Evolutionary conservation across 2,888 invertebrate genomes (phyloP).

Genomic region (Drosophila nr. perissopoda): DNA sequence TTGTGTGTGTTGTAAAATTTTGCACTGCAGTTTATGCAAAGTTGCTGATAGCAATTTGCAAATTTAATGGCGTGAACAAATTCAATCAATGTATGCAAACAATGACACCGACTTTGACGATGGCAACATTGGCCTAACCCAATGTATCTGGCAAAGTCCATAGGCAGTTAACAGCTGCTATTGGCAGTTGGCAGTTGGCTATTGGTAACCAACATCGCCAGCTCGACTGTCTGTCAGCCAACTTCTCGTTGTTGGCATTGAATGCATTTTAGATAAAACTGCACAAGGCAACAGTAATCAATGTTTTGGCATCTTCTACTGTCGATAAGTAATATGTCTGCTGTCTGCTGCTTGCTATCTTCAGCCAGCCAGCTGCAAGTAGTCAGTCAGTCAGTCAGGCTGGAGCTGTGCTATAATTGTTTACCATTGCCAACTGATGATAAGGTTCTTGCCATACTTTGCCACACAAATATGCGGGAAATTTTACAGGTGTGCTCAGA

Average conservation of each 20-base stretch:
- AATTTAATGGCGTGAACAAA: constrained; percentile 85
- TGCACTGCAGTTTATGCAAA: constrained; percentile 82
- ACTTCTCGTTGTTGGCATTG: constrained; percentile 30
- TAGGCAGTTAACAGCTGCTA: constrained; percentile 21
- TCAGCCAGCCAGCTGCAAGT: constrained; percentile 49
- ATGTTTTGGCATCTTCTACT: constrained; percentile 65
- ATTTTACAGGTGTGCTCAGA: constrained; percentile 37
- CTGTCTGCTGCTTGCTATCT: constrained; percentile 57
- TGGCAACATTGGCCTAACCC: constrained; percentile 39
- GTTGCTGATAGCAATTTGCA: constrained; percentile 84
- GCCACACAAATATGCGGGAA: constrained; percentile 32
- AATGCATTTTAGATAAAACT: constrained; percentile 73
- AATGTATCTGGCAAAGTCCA: constrained; percentile 12
- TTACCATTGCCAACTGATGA: constrained; percentile 44
- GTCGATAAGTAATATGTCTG: constrained; percentile 67
- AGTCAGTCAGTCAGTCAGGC: constrained; percentile 18
- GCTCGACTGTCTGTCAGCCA: neutral
- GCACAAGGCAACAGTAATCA: constrained; percentile 78
- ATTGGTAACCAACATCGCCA: constrained; percentile 19
- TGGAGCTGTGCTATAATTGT: constrained; percentile 61
- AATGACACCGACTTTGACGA: constrained; percentile 55
- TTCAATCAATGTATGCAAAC: constrained; percentile 83
- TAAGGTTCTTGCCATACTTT: constrained; percentile 4
- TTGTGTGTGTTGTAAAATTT: constrained; percentile 66
- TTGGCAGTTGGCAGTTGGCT: constrained; percentile 17